Evolutionary conservation across 2,888 invertebrate genomes (phyloP), one percentile per base, ranked within the genome.

Genomic region (Tethea ocularis): DNA sequence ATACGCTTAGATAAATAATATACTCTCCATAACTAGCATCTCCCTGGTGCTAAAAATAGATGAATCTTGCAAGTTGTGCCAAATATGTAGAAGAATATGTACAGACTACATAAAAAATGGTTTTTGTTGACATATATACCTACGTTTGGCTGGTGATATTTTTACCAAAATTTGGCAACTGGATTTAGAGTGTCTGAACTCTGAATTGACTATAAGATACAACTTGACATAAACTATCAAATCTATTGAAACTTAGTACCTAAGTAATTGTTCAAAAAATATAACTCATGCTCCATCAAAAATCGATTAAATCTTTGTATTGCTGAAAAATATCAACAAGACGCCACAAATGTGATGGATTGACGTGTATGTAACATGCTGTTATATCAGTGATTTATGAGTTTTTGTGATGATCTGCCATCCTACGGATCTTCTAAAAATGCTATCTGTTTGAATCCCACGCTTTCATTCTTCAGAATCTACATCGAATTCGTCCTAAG

Each of bases 21-120:
- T 13, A 13, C 10, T n/a, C 20, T 54, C 54, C 54, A 36, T 54
- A 54, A 17, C 33, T 6, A 54, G 22, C 54, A 33, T 33, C 11
- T 33, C 29, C 29, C 33, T 53, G 20, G 33, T 7, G 8, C 22
- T 22, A 33, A 22, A 54, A 54, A 54, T 54, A 54, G 36, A 54
- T 15, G 22, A 36, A 11, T 33, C 10, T 20, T 54, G 36, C 33
- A 17, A 20, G 15, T 54, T 54, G 54, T 54, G 54, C 54, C 54
- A 54, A 54, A 54, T 54, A 54, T 54, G 36, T 29, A 54, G 17
- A 46, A 10, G 17, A 20, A 10, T 46, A 46, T 41, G 41, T 10
- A 46, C 20, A 46, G 46, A 20, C 46, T 20, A 20, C 20, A 20
- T 46, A 20, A 46, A 46, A 46, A 46, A 46, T 46, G 17, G 20